Percentiles rank a stretch among this genome's conserved stretches.
These are phyloP conservation scores for Oncopodura yosiiana DNA, from an alignment of 1,140 invertebrate genomes.

Conservation along the genomic window DNA sequence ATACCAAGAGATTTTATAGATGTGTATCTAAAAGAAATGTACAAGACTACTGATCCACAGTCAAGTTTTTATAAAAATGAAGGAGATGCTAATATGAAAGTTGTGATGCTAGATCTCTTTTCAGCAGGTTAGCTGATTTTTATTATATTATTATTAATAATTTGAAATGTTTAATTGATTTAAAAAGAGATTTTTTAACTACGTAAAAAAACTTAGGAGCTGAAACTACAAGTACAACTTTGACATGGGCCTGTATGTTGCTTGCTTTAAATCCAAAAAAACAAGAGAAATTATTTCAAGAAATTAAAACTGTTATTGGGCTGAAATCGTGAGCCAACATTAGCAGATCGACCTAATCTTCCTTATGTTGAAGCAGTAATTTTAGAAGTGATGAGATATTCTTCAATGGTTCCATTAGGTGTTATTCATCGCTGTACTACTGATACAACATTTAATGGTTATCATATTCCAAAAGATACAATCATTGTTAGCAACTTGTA, in stretches of 20 bases:
- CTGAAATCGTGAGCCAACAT: conserved; percentile 38
- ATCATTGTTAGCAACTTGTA: conserved; percentile 39
- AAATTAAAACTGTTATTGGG: conserved; percentile 51
- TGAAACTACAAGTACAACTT: conserved; percentile 58
- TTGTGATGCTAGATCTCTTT: conserved; percentile 13
- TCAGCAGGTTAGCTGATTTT: not conserved
- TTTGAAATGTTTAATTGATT: not conserved
- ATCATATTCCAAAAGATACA: conserved; percentile 38
- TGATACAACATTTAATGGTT: conserved; percentile 29
- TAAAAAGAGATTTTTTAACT: not conserved
- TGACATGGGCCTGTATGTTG: conserved; percentile 61
- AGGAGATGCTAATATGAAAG: not conserved
- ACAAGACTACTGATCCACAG: not conserved
- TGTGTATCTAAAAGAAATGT: not conserved
- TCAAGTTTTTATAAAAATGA: not conserved
- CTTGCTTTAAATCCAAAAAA: conserved; percentile 54
- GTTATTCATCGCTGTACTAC: conserved; percentile 18
- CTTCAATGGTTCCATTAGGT: conserved; percentile 17
- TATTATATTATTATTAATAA: not conserved
- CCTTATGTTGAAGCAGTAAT: too few species aligned
- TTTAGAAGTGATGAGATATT: conserved; percentile 22
- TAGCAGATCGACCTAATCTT: conserved; percentile 41
- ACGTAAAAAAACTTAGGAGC: not conserved
- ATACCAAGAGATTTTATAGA: not conserved
- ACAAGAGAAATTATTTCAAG: conserved; percentile 54